Evolutionary conservation across 2,797 vertebrate genomes (phyloP), one percentile per base, ranked within the genome.

Genomic region (Coracias cyanogaster): DNA sequence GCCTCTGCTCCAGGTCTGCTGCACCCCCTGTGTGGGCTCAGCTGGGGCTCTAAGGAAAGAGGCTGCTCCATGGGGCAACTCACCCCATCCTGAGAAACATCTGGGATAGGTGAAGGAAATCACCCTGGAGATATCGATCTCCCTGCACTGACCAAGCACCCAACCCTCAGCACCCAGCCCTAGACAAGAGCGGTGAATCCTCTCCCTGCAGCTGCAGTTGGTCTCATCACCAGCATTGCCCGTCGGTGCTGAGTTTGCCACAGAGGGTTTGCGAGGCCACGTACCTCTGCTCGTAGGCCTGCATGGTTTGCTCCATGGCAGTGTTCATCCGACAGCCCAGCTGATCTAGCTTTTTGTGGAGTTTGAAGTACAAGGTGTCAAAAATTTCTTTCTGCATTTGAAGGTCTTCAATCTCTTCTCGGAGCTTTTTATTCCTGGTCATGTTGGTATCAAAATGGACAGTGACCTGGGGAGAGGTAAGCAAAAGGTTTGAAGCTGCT

Each of bases 231-330:
- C 49, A 54, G 39, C 60, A 48, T 8, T 18, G 15, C 55, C 72
- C 13, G 1, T 1, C 3, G 2, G 48, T 39, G 69, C 58, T 7
- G 4, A 10, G 4, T 10, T 35, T 37, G 46, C 39, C 71, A 14
- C 37, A 9, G 45, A n/a, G 39, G 18, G 17, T 41, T 54, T 8
- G 3, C 15, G 33, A n/a, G 64, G 52, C 52, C 51, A 35, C 2
- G 0, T 69, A 98, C 98, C 95, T 90, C 95, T 98, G 97, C 33
- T 97, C 48, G 0, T 97, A 97, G 62, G 97, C 97, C 41, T 97
- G 93, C 0, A 90, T 26, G 4, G 96, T 95, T 39, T 96, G 95
- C 61, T 97, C 92, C 0, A 97, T 33, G 2, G 96, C 95, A 10
- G 33, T 3, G 1, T 93, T 62, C 96, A 98, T 95, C 54, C 93